Evolutionary conservation across 2,113 vertebrate genomes (phyloP), one percentile per base, ranked within the genome.

Genomic region (Bolborhynchus lineola): DNA sequence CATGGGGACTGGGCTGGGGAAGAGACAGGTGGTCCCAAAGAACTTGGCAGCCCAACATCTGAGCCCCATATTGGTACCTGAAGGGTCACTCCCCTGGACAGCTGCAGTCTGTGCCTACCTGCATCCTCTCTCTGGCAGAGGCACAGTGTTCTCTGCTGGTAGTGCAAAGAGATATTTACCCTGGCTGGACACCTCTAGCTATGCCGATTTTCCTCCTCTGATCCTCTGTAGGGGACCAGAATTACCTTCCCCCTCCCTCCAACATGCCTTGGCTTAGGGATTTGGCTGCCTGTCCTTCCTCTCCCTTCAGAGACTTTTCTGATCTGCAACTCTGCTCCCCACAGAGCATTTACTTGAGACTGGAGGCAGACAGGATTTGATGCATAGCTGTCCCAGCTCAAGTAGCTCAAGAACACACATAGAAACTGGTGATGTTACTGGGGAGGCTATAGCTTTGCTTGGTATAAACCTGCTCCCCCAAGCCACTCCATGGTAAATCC

Each of bases 181-280:
- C 18, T 11, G 59, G 24, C 39, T 69, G 60, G 74, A 84, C 2
- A 8, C 78, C 39, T 92, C 78, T 16, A 42, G 60, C 35, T 26
- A 19, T 21, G 74, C 13, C 17, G 50, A 0, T 47, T 55, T 78
- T 44, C 70, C 29, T 78, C 74, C 41, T 72, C 42, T 68, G n/a
- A 49, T 35, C 72, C 33, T 74, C 15, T 47, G 21, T 2, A 26
- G 7, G 7, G 20, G 3, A 42, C 13, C n/a, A 59, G 28, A 53
- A 13, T 71, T 37, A 35, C 50, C 31, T 85, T 62, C 50, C 47
- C 29, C 10, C 13, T 90, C 47, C 23, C 62, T 75, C 26, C 23
- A 82, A 1, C 0, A 0, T 35, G 72, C 11, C 59, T n/a, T 78
- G 44, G 19, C 21, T 78, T 18, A 42, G 18, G 55, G 50, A 20